A percentile compares a stretch with the other conserved stretches of the same genome.
phyloP scores from a whole-genome alignment of 2,797 vertebrate species.

The Peromyscus melanophrys region DNA sequence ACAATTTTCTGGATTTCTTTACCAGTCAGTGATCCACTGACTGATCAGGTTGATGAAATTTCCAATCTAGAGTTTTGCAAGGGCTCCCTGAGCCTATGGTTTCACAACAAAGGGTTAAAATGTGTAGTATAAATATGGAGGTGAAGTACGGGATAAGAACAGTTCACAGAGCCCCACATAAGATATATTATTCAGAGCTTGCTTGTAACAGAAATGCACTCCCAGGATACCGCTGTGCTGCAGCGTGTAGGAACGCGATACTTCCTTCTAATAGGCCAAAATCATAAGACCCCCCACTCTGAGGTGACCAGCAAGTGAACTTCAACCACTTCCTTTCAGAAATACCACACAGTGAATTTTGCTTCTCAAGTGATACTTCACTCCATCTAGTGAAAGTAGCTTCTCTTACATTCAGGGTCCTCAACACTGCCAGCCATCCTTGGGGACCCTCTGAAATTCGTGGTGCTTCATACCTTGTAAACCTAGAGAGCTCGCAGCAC shows the following conservation, averaged over 20 bases:
- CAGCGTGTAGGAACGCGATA: background rate
- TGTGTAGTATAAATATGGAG: background rate
- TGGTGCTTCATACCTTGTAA: background rate
- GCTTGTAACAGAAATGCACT: background rate
- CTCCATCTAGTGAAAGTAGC: background rate
- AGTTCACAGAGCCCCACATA: background rate
- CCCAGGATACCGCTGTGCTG: background rate
- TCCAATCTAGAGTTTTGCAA: background rate
- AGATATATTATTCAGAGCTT: background rate
- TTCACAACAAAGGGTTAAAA: background rate
- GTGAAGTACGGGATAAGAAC: background rate
- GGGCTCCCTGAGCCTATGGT: background rate
- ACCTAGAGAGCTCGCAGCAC: background rate
- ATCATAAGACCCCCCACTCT: background rate
- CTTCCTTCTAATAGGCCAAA: slow-evolving; percentile 7
- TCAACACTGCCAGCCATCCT: background rate
- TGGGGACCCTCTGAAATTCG: background rate
- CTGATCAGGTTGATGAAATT: background rate
- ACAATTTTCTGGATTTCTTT: background rate
- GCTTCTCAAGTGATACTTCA: background rate
- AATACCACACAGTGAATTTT: background rate
- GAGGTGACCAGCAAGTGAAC: background rate
- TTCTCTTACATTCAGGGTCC: slow-evolving; percentile 35
- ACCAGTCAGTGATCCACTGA: background rate
- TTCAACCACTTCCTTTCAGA: slow-evolving; percentile 15